A percentile compares a stretch with the other conserved stretches of the same genome.
Conservation (phyloP, 2,797 vertebrate species). For the Eidolon dupreanum region DNA sequence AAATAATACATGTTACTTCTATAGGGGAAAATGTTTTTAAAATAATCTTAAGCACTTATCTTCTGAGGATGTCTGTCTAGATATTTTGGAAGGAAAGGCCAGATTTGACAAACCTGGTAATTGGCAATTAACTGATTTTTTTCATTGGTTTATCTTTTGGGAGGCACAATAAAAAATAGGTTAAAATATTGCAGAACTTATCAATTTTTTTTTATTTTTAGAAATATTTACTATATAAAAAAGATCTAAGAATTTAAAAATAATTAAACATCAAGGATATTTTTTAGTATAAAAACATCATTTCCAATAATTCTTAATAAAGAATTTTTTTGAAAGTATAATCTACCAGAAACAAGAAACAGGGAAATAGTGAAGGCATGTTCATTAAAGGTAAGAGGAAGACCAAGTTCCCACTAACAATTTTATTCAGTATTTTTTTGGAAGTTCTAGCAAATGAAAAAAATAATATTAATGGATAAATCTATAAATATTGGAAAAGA, state of each 20-base stretch:
- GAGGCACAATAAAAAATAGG: not conserved
- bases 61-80: not conserved
- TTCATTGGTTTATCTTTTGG: not conserved
- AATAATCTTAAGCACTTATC: not conserved
- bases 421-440: slow-evolving; percentile 5
- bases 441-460: not conserved
- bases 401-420: not conserved
- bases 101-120: not conserved
- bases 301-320: not conserved
- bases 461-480: not conserved
- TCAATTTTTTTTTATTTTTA: slow-evolving; percentile 9
- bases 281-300: not conserved
- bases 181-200: not conserved
- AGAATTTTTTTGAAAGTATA: not conserved
- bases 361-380: not conserved
- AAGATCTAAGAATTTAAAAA: not conserved
- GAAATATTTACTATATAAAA: not conserved
- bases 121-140: not conserved
- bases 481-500: not conserved
- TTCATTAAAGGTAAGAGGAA: not conserved
- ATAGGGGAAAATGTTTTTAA: not conserved
- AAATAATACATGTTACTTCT: not conserved
- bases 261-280: not conserved
- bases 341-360: slow-evolving; percentile 16
- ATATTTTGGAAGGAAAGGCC: not conserved